phyloP scores from a whole-genome alignment of 1,140 invertebrate species.

The Nomia melanderi region DNA sequence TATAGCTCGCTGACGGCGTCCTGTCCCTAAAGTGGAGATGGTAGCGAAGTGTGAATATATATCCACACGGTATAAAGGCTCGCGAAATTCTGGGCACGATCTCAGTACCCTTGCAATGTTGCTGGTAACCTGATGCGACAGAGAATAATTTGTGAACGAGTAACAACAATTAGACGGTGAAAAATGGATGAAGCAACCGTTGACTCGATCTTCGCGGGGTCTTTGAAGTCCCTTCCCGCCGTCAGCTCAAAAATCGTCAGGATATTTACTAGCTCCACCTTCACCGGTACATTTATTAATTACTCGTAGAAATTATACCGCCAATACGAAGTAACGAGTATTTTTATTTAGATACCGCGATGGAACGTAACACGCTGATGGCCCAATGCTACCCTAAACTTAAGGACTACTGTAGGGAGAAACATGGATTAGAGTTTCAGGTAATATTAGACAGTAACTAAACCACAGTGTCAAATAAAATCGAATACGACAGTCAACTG shows the following conservation, averaged over 20 bases:
- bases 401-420: conserved; percentile 98
- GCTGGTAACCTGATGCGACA: conserved; percentile 7
- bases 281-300: conserved; percentile 89
- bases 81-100: conserved; percentile 18
- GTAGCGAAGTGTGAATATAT: conserved; percentile 20
- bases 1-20: too few species aligned
- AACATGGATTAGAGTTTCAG: conserved; percentile 99
- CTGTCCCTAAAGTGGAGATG: too few species aligned
- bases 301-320: too few species aligned
- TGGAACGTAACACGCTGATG: conserved; percentile 99
- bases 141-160: not conserved
- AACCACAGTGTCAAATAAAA: not conserved
- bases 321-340: not conserved
- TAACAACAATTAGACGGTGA: not conserved
- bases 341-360: conserved; percentile 90
- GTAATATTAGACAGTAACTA: conserved; percentile 79
- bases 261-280: conserved; percentile 99
- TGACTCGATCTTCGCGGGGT: conserved; percentile 94
- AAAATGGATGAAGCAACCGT: conserved; percentile 94
- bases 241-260: conserved; percentile 98
- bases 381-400: conserved; percentile 98
- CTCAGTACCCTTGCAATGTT: conserved; percentile 41
- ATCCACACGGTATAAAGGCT: conserved; percentile 21
- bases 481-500: too few species aligned
- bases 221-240: conserved; percentile 92